Base-by-base conservation (phyloP, 2,797 vertebrate genomes). In the Falco naumanni region DNA sequence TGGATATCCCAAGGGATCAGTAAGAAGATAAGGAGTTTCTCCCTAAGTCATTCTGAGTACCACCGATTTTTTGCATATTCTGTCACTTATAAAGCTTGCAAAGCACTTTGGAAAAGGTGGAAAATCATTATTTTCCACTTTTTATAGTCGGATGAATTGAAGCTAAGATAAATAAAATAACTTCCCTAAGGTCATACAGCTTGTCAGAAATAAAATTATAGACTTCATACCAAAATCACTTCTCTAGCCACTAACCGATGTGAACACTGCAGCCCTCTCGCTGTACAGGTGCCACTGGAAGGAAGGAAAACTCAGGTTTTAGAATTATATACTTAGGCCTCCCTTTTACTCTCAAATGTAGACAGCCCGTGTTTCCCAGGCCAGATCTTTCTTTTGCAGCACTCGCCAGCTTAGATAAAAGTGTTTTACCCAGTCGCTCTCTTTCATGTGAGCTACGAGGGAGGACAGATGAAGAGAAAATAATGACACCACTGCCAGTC, bases 381-480 rank as follows among this genome's bases (percentile, higher is more conserved):
- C 37, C 74, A 93, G 69, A 64, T 64, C 24, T 63, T 80, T 77
- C 33, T 80, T 90, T 64, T 82, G 12, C 50, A 74, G 66, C 18
- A 41, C 64, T 82, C 43, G 70, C 65, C 77, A 87, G 31, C 60
- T 59, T n/a, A 53, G 39, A 70, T 48, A 66, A 71, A 78, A 87
- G n/a, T 34, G 48, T 70, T 69, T 80, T 66, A 66, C 61, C 61
- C 75, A 74, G 74, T 81, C 0, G 0, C 41, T 0, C 7, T 69
- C 75, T 81, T 92, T 71, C 85, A 79, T 56, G 33, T 48, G 76
- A 94, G 68, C 47, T 85, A 81, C 0, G 13, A 87, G 50, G 72
- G 72, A 95, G 76, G 72, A 70, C 61, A 93, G 78, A 93, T 72
- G 43, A 94, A 88, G 63, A 83, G 78, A 95, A 95, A 90, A 84